Percentiles rank a stretch among this genome's conserved stretches.
Conservation (phyloP, 1,140 invertebrate genomes). For the Solenopsis invicta region DNA sequence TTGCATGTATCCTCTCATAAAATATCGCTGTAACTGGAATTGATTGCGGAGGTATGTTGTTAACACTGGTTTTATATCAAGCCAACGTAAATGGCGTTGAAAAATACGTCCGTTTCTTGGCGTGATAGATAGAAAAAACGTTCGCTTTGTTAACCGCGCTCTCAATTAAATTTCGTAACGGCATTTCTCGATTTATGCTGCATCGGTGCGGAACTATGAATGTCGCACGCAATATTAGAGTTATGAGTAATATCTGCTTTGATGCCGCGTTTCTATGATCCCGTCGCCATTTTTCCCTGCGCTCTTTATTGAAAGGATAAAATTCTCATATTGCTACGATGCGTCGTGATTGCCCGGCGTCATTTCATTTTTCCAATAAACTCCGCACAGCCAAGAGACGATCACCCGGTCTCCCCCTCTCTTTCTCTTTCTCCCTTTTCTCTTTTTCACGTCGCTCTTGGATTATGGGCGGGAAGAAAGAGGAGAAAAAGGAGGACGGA, state of each 20-base stretch:
- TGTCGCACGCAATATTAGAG: conserved; percentile 59
- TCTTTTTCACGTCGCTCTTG: conserved; percentile 26
- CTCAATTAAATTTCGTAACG: conserved; percentile 40
- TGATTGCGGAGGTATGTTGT: background rate
- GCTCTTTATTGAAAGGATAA: conserved; percentile 74
- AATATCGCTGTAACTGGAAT: background rate
- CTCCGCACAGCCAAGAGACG: conserved; percentile 47
- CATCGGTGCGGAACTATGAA: conserved; percentile 22
- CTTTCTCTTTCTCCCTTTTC: background rate
- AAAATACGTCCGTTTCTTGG: conserved; percentile 1
- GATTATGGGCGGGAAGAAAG: conserved; percentile 57
- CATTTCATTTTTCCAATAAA: conserved; percentile 76
- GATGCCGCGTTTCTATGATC: conserved; percentile 49
- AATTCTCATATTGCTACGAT: conserved; percentile 74
- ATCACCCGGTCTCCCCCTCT: conserved; percentile 2
- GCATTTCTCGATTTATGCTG: conserved; percentile 53
- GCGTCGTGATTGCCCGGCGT: conserved; percentile 73
- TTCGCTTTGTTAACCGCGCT: background rate
- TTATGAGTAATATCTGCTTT: conserved; percentile 69
- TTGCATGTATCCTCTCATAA: background rate
- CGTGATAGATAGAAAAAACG: background rate
- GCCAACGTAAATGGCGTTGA: background rate
- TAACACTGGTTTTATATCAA: conserved; percentile 5
- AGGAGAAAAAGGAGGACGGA: conserved; percentile 21
- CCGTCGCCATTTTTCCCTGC: conserved; percentile 25